Evolutionary conservation across 2,797 vertebrate genomes (phyloP), one percentile per base, ranked within the genome.

Genomic region (Tympanoctomys barrerae): DNA sequence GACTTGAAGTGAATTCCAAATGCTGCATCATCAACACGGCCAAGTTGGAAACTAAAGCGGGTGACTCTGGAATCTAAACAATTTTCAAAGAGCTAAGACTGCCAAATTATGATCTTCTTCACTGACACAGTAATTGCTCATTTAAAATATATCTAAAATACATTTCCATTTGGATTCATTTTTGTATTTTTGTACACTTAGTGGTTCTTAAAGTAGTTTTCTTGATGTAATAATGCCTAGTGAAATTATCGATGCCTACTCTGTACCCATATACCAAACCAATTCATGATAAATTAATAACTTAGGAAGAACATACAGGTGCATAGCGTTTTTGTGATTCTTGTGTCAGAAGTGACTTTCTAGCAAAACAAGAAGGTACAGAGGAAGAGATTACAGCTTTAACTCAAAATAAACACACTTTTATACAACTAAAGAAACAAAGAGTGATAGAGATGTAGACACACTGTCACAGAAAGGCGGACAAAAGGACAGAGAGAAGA

Each of bases 171-270:
- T 73, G 49, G 14, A 83, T 36, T 70, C 61, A 16, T 26, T 66
- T 36, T 70, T 33, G 39, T 52, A 36, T 73, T 83, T 31, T 84
- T 87, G 33, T 83, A 4, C 31, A 92, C 18, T 26, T 73, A 73
- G 2, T 26, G 61, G 71, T 59, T 88, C 86, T 95, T 89, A 91
- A 90, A 91, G 66, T 89, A 78, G 75, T 18, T 90, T 94, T 73
- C 39, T 28, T 62, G 80, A 42, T 83, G 26, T 57, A 86, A 78
- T 21, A 49, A 57, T 31, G 24, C 7, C 42, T 90, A 64, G 52
- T 77, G 91, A 92, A 84, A 92, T 92, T 81, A 85, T 28, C 14
- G 36, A 59, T 79, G 39, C 13, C 12, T 87, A 68, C 3, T n/a
- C 84, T 49, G 81, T 13, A 83, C 10, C 79, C 59, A 75, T 1